Percentiles rank a stretch among this genome's conserved stretches.
Evolutionary conservation across 2,888 invertebrate species (phyloP).

Genomic region (Troilus luridus): DNA sequence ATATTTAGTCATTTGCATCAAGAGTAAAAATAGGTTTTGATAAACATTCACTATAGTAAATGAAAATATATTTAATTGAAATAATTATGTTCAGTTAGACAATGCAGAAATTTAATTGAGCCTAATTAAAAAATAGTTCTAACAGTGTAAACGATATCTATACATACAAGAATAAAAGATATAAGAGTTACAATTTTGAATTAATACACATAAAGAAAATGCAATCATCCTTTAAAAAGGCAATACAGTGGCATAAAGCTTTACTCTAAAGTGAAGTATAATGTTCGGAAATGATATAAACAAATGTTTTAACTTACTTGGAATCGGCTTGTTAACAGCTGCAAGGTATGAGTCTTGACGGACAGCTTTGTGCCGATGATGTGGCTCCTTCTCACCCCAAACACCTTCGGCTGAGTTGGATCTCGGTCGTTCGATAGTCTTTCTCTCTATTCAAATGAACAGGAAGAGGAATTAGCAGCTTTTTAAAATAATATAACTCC

Average conservation of each 20-base stretch:
- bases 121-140: neutral
- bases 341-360: slow-evolving; percentile 71
- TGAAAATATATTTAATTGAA: neutral
- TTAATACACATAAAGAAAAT: neutral
- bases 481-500: neutral
- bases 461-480: neutral
- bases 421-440: slow-evolving; percentile 69
- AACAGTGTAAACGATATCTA: neutral
- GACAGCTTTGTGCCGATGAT: slow-evolving; percentile 69
- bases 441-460: slow-evolving; percentile 43
- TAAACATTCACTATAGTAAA: neutral
- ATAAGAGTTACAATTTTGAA: neutral
- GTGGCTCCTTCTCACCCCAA: slow-evolving; percentile 63
- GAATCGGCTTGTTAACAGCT: slow-evolving; percentile 68
- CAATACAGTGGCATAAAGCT: slow-evolving; percentile 46
- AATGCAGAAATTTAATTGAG: neutral
- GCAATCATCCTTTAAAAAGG: slow-evolving; percentile 36
- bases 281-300: neutral
- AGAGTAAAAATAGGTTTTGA: neutral
- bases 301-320: neutral
- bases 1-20: neutral
- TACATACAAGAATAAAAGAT: neutral
- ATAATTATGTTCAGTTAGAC: neutral
- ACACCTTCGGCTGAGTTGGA: slow-evolving; percentile 74
- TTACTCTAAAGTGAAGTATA: slow-evolving; percentile 3